Conservation (phyloP, 1,140 invertebrate genomes). For the Trichomalopsis sarcophagae region DNA sequence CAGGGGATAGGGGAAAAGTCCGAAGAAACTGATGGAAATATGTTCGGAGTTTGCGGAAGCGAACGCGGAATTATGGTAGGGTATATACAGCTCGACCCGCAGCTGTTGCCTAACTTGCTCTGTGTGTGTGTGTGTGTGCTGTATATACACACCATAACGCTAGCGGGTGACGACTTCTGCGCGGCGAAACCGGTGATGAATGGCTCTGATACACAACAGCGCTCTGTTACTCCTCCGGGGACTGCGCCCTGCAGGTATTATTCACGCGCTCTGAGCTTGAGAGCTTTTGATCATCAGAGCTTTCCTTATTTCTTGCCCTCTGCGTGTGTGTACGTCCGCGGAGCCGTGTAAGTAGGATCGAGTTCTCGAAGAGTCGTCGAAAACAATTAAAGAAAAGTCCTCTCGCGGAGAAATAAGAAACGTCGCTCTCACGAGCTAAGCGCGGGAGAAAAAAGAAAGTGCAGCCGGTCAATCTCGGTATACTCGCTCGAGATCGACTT, state of each 20-base stretch:
- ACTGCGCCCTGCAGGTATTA: not conserved
- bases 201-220: not conserved
- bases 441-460: not conserved
- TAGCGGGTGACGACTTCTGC: not conserved
- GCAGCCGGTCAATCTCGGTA: constrained; percentile 7
- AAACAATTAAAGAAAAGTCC: constrained; percentile 19
- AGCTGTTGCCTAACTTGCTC: constrained; percentile 9
- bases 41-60: not conserved
- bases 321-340: not conserved
- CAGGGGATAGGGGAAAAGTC: not conserved
- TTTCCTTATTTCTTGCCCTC: not conserved
- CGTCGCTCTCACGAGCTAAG: not conserved
- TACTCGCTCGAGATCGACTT: constrained; percentile 20
- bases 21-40: constrained; percentile 37
- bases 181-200: not conserved
- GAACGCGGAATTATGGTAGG: constrained; percentile 20
- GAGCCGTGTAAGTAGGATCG: not conserved
- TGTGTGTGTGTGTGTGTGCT: no score
- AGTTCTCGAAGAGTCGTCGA: not conserved
- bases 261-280: not conserved
- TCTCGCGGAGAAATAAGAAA: not conserved
- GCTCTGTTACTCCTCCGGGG: not conserved
- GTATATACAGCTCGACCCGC: not conserved
- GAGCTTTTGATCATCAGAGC: not conserved
- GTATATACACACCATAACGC: no score